phyloP scores from a whole-genome alignment of 2,888 invertebrate genomes.

The Sphecodes monilicornis region DNA sequence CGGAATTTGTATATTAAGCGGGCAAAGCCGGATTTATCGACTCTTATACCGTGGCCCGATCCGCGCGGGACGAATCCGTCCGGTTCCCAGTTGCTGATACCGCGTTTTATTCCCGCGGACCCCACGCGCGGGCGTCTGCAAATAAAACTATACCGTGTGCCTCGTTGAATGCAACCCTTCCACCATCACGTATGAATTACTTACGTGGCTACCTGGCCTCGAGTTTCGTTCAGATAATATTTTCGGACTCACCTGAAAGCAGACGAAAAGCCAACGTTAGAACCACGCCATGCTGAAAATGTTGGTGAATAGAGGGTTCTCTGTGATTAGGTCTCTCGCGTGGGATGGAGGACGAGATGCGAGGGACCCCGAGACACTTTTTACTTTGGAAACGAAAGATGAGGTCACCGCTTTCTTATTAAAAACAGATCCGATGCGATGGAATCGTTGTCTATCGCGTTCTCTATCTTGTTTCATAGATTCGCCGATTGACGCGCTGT shows the following conservation, averaged over 20 bases:
- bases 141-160: conserved; percentile 48
- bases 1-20: conserved; percentile 21
- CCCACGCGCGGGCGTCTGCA: too few species aligned
- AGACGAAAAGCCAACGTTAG: conserved; percentile 36
- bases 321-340: neutral
- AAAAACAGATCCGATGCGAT: neutral
- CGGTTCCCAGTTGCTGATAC: conserved; percentile 32
- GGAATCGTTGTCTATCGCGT: too few species aligned
- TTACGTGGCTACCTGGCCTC: conserved; percentile 36
- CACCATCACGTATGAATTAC: conserved; percentile 42
- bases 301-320: neutral
- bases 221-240: conserved; percentile 36
- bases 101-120: too few species aligned
- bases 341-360: too few species aligned
- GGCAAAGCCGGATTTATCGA: conserved; percentile 51
- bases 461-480: too few species aligned
- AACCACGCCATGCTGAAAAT: neutral
- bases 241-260: conserved; percentile 74
- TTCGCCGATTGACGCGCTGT: too few species aligned
- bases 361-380: neutral
- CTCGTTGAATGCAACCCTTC: conserved; percentile 28
- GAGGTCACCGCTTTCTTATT: neutral
- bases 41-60: conserved; percentile 43
- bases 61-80: conserved; percentile 19
- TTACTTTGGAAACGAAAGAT: neutral